Base-by-base conservation (phyloP, 2,797 vertebrate genomes). In the Muscicapa comitata region DNA sequence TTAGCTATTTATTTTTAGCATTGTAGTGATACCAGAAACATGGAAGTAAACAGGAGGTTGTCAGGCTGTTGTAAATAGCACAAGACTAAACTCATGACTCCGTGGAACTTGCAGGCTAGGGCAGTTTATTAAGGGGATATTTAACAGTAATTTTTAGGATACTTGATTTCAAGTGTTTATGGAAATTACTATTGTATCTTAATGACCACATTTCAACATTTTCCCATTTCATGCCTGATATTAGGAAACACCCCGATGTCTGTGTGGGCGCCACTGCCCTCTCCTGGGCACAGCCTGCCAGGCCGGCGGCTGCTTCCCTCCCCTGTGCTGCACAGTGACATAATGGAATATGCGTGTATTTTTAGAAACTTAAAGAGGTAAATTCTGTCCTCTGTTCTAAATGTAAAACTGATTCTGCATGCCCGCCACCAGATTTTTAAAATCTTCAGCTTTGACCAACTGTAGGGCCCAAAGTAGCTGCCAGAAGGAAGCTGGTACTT, bases 1-100 rank as follows among this genome's bases (percentile, higher is more conserved):
- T 98, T 97, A 97, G 97, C 97, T 76, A 68, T 97, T 97, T 97
- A 98, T 98, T 98, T 98, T 98, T 98, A 98, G 98, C 96, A 62
- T 58, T 81, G 94, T 76, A 96, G 92, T 78, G 96, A 97, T 96
- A 97, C 94, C 96, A 97, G 96, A 98, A 98, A 97, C 97, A 98
- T 96, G 95, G 92, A 97, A 95, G 95, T 97, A 98, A 98, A 98
- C 96, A 98, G 95, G 96, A 97, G 96, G 97, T 97, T 95, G 97
- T 96, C 97, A 97, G 91, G 96, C 90, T 95, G 95, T 96, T 97
- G 97, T 95, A 97, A 97, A 96, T 94, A 97, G 97, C 95, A 91
- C 71, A 95, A 96, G 93, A 95, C 97, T 96, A 97, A 98, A 97
- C 86, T 93, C 94, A 87, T 83, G 96, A 96, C 96, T 94, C 58